A percentile compares a stretch with the other conserved stretches of the same genome.
phyloP scores from a whole-genome alignment of 2,113 vertebrate species.

The Numida meleagris region DNA sequence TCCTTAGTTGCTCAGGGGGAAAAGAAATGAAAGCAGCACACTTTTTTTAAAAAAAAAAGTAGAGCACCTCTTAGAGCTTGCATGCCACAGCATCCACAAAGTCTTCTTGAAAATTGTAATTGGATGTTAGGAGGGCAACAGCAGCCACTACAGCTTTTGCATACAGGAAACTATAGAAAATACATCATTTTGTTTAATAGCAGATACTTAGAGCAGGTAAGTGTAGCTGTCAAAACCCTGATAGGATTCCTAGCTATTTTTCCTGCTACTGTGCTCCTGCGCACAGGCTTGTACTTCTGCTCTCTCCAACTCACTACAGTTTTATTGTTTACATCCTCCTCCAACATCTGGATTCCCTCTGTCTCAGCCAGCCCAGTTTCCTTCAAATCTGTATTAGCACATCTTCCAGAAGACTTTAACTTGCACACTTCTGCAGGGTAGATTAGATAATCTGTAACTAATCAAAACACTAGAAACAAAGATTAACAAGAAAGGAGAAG shows the following conservation, averaged over 20 bases:
- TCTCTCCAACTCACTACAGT: neutral
- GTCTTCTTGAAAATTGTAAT: neutral
- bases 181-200: neutral
- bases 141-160: neutral
- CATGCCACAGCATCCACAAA: neutral
- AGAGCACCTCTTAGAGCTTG: neutral
- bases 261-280: neutral
- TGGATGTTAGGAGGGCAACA: neutral
- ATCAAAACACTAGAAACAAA: slow-evolving; percentile 2
- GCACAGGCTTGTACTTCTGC: neutral
- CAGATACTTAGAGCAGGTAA: neutral
- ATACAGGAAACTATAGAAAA: neutral
- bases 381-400: neutral
- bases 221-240: neutral
- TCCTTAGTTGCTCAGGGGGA: too few relatives aligned
- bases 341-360: slow-evolving; percentile 6
- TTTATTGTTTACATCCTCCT: neutral
- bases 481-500: neutral
- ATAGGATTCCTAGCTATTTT: neutral
- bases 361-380: neutral
- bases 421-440: neutral
- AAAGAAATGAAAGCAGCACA: neutral
- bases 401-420: slow-evolving; percentile 38
- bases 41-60: neutral
- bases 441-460: slow-evolving; percentile 23